phyloP scores from a whole-genome alignment of 2,113 vertebrate species.

The human region DNA sequence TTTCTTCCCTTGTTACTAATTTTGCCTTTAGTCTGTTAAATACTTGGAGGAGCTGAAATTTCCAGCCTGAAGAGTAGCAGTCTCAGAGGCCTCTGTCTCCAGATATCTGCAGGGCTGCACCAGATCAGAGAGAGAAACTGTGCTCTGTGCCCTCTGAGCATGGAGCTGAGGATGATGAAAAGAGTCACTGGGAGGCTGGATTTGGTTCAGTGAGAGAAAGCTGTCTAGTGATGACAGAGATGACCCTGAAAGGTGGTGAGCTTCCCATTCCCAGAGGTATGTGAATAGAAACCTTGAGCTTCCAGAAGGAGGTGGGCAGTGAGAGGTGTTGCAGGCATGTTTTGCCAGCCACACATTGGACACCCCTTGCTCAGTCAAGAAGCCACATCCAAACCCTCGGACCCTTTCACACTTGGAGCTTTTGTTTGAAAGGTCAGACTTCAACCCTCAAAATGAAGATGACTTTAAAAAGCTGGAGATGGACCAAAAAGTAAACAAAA shows the following conservation, averaged over 20 bases:
- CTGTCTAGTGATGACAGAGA: neutral
- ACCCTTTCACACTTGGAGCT: neutral
- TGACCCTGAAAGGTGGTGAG: neutral
- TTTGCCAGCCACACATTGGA: neutral
- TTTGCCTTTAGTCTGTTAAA: conserved; percentile 4
- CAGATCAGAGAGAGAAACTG: neutral
- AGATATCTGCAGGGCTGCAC: neutral
- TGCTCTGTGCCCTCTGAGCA: neutral
- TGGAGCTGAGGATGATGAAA: neutral
- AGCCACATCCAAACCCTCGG: neutral
- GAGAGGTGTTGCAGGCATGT: neutral
- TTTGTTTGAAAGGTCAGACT: conserved; percentile 35
- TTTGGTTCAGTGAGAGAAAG: neutral
- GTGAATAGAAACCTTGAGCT: neutral
- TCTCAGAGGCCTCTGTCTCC: neutral
- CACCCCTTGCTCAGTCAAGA: neutral
- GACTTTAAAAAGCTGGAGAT: neutral
- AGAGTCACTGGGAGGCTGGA: neutral
- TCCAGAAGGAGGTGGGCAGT: neutral
- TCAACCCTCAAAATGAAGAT: conserved; percentile 30
- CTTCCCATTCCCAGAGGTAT: neutral
- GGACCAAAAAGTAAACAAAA: neutral
- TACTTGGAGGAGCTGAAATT: neutral
- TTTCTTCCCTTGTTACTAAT: neutral
- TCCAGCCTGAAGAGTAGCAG: neutral